These are phyloP conservation scores for Galemys pyrenaicus DNA, from an alignment of 2,113 vertebrate genomes.

Conservation along the genomic window DNA sequence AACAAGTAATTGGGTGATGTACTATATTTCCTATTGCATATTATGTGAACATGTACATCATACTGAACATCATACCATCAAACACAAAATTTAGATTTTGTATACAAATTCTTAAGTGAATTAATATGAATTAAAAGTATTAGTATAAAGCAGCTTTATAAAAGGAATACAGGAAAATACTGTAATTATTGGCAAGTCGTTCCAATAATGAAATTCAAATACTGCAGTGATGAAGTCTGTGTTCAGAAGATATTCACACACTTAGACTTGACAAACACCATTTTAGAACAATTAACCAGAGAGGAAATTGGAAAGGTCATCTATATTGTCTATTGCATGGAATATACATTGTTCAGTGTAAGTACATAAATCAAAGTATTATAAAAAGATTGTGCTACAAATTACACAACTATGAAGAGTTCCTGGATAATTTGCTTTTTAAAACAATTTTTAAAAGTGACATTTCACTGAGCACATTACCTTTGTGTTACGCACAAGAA, in stretches of 20 bases:
- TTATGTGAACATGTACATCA: neutral
- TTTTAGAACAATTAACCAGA: neutral
- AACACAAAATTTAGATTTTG: neutral
- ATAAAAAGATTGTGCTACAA: neutral
- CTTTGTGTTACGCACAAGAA: neutral
- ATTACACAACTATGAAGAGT: fast-evolving
- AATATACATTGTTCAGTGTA: neutral
- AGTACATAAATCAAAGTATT: neutral
- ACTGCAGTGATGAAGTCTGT: neutral
- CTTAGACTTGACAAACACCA: neutral
- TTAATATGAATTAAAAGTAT: conserved; percentile 36
- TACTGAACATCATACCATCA: neutral
- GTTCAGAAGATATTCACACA: neutral
- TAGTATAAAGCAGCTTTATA: neutral
- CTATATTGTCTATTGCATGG: neutral
- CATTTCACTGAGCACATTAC: neutral
- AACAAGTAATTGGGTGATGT: conserved; percentile 52
- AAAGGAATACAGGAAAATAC: neutral
- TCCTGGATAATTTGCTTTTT: neutral
- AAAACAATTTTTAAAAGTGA: neutral
- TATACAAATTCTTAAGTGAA: neutral
- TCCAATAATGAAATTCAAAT: neutral
- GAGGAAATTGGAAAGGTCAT: neutral
- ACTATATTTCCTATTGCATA: conserved; percentile 33
- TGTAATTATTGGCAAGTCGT: neutral